A percentile compares a stretch with the other conserved stretches of the same genome.
phyloP scores from a whole-genome alignment of 2,888 invertebrate genomes.

The Galerucella calmariensis region DNA sequence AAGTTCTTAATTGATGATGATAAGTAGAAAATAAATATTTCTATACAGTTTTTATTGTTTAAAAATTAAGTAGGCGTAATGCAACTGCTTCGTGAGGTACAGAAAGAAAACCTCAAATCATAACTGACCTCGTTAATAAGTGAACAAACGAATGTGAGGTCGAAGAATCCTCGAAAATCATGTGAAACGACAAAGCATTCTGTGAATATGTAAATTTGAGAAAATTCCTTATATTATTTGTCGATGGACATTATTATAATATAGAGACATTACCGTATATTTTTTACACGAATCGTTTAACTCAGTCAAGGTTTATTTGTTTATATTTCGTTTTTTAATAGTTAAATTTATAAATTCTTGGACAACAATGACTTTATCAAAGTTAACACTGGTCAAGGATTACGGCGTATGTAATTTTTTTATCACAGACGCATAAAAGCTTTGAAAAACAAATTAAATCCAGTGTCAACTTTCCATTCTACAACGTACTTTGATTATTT shows the following conservation, averaged over 20 bases:
- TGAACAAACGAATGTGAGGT: background rate
- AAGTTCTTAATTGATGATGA: too few species aligned
- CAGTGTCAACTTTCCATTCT: background rate
- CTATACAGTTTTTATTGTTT: too few species aligned
- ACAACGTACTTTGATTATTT: background rate
- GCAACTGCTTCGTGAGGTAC: too few species aligned
- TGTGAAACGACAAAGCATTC: background rate
- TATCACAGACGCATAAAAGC: background rate
- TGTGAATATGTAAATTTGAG: background rate
- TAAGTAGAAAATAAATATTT: too few species aligned
- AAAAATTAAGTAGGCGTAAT: too few species aligned
- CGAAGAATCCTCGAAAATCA: background rate
- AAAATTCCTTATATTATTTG: background rate
- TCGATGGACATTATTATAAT: background rate
- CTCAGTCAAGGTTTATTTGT: conserved; percentile 20
- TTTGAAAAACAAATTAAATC: background rate
- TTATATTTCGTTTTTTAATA: background rate
- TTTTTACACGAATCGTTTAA: background rate
- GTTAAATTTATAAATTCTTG: conserved; percentile 4
- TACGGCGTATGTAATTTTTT: background rate
- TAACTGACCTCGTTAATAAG: too few species aligned
- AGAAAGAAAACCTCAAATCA: too few species aligned
- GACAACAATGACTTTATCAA: conserved; percentile 9
- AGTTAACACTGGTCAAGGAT: conserved; percentile 29
- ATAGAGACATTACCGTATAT: background rate